Conservation (phyloP, 64 coral and sea anemone species). For the Montipora capricornis region DNA sequence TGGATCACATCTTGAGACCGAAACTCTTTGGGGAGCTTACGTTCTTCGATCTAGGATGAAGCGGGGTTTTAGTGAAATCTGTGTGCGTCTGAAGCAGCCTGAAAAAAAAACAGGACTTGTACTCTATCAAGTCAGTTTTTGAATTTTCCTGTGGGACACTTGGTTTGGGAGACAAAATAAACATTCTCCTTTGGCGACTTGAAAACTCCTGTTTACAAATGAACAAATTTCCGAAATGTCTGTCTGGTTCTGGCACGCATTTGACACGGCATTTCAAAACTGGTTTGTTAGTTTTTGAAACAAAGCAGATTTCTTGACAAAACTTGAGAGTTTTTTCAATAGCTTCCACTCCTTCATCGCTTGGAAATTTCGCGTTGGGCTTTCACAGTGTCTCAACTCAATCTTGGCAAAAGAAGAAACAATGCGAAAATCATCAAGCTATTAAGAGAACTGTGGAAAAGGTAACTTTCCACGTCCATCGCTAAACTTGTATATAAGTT, state of each 20-base stretch:
- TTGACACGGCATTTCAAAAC: background rate
- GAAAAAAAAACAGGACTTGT: background rate
- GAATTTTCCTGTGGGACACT: background rate
- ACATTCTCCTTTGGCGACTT: background rate
- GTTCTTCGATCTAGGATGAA: too few species aligned
- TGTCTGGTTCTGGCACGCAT: background rate
- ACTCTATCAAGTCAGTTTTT: background rate
- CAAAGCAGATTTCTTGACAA: background rate
- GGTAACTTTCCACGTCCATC: conserved; percentile 66
- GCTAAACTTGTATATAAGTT: conserved; percentile 72
- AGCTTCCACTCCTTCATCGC: background rate
- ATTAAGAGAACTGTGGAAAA: conserved; percentile 30
- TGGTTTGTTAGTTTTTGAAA: background rate
- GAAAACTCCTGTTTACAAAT: background rate
- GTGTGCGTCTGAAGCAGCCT: too few species aligned
- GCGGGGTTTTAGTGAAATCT: too few species aligned
- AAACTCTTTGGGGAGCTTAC: too few species aligned
- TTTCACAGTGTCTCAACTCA: background rate
- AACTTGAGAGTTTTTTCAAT: background rate
- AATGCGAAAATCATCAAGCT: conserved; percentile 15
- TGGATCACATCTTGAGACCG: background rate
- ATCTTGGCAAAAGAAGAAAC: background rate
- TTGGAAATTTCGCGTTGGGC: background rate
- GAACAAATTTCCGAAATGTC: conserved; percentile 20
- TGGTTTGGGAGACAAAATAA: background rate